These are phyloP conservation scores for Hydropotes inermis DNA, from an alignment of 2,113 vertebrate genomes.

Conservation along the genomic window DNA sequence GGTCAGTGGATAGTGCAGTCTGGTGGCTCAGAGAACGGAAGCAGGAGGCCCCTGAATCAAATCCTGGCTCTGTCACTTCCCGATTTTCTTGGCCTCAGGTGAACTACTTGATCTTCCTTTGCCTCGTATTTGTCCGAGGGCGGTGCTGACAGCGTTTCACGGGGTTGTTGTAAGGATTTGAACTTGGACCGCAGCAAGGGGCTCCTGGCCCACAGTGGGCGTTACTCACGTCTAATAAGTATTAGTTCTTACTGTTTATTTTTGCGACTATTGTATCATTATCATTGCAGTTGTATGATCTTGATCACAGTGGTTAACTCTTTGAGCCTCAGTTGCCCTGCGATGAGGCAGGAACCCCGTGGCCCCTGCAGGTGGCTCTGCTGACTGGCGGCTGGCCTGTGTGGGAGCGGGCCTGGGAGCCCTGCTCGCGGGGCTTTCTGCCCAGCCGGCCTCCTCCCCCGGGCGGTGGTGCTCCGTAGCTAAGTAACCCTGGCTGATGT, in stretches of 20 bases:
- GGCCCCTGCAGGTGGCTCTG: neutral
- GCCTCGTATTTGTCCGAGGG: neutral
- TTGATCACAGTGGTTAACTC: neutral
- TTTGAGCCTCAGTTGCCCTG: neutral
- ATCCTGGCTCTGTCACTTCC: neutral
- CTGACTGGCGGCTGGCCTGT: accelerated
- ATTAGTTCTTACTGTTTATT: neutral
- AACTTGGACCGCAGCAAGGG: neutral
- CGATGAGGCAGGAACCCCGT: accelerated
- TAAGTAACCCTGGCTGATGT: constrained; percentile 55
- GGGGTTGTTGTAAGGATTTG: neutral
- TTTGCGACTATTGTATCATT: accelerated
- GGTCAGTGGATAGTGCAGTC: accelerated
- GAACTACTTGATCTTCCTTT: neutral
- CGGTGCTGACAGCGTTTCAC: accelerated
- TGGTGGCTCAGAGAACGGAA: neutral
- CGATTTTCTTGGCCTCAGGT: neutral
- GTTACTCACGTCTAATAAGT: accelerated
- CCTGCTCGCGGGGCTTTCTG: accelerated
- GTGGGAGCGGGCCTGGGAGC: accelerated
- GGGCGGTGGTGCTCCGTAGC: neutral
- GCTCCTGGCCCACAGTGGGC: accelerated
- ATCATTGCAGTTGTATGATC: accelerated
- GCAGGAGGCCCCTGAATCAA: neutral
- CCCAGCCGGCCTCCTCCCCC: accelerated